Evolutionary conservation across 2,888 invertebrate species (phyloP).

Genomic region (Macaria liturata): DNA sequence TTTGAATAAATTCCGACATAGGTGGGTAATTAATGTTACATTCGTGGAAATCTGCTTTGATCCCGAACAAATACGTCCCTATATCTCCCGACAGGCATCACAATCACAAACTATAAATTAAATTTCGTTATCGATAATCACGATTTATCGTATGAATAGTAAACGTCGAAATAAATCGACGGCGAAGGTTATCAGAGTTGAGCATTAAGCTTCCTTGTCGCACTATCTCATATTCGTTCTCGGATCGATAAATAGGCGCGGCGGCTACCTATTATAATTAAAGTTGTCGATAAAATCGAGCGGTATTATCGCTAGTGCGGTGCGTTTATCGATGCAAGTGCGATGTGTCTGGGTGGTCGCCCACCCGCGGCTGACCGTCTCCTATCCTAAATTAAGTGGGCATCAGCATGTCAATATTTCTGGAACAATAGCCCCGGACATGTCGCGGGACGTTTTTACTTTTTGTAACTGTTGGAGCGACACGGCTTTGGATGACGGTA

Average conservation of each 20-base stretch:
- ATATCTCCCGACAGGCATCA: constrained; percentile 2
- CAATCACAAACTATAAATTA: constrained; percentile 33
- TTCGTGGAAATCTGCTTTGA: constrained; percentile 18
- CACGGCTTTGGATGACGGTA: constrained; percentile 12
- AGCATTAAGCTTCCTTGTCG: constrained; percentile 59
- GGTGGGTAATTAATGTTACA: constrained; percentile 18
- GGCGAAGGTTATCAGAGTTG: constrained; percentile 49
- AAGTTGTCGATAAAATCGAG: constrained; percentile 63
- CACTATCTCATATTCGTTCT: constrained; percentile 54
- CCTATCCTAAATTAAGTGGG: constrained; percentile 58
- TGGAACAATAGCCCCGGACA: constrained; percentile 50
- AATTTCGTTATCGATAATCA: constrained; percentile 39
- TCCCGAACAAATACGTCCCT: constrained; percentile 17
- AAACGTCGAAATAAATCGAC: constrained; percentile 52
- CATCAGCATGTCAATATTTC: constrained; percentile 57
- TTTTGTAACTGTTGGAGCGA: constrained; percentile 3
- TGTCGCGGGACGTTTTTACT: constrained; percentile 32
- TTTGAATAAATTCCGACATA: constrained; percentile 14
- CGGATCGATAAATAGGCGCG: constrained; percentile 54
- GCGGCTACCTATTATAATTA: constrained; percentile 67
- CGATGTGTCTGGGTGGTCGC: constrained; percentile 53
- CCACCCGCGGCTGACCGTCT: constrained; percentile 55
- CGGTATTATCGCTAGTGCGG: constrained; percentile 63
- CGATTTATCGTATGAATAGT: constrained; percentile 42
- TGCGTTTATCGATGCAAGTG: constrained; percentile 56